Percentiles rank a stretch among this genome's conserved stretches.
These are phyloP conservation scores for Eristalinus sepulchralis DNA, from an alignment of 2,888 invertebrate genomes.

Conservation along the genomic window DNA sequence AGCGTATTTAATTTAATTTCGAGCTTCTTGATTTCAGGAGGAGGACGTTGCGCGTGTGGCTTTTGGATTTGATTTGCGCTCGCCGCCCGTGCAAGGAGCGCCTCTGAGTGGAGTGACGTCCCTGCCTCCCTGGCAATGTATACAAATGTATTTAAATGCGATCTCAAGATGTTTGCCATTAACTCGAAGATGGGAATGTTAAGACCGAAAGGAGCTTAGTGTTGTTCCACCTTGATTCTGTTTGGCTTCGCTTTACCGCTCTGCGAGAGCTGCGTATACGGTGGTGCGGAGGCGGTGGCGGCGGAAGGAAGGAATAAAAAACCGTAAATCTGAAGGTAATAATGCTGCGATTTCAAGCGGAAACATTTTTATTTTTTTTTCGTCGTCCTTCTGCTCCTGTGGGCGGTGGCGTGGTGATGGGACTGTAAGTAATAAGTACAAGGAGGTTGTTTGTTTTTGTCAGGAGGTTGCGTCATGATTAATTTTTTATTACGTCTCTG, in stretches of 20 bases:
- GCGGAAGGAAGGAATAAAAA: conserved; percentile 16
- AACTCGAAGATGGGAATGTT: conserved; percentile 68
- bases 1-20: conserved; percentile 79
- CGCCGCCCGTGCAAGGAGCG: neutral
- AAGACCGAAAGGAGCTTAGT: conserved; percentile 66
- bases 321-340: conserved; percentile 67
- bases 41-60: conserved; percentile 68
- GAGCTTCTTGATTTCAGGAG: conserved; percentile 76
- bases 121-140: conserved; percentile 38
- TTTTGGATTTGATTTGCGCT: conserved; percentile 41
- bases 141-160: conserved; percentile 71
- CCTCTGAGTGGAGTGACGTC: conserved; percentile 6
- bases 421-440: conserved; percentile 72
- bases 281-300: too few species aligned
- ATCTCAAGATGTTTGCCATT: conserved; percentile 71
- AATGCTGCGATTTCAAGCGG: conserved; percentile 70
- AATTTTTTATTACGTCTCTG: conserved; percentile 67
- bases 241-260: conserved; percentile 38
- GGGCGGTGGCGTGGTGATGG: conserved; percentile 11
- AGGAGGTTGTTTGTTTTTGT: conserved; percentile 72
- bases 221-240: conserved; percentile 66
- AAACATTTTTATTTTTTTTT: conserved; percentile 58
- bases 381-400: conserved; percentile 2
- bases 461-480: conserved; percentile 72
- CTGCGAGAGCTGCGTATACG: conserved; percentile 11